phyloP scores from a whole-genome alignment of 2,113 vertebrate genomes.

The Poecile atricapillus region DNA sequence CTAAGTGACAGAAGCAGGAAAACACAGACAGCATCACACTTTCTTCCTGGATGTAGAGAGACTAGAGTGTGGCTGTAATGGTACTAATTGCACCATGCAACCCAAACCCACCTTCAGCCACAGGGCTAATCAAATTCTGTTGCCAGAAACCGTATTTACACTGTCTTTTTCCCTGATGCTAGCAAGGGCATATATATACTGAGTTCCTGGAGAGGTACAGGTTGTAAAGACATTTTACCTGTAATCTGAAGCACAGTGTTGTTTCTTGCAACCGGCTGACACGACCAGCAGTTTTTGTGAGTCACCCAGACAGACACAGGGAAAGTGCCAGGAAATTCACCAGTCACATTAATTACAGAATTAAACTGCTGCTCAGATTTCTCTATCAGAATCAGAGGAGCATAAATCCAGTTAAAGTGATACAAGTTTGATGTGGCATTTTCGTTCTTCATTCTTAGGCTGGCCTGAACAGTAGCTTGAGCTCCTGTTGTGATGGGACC shows the following conservation, averaged over 20 bases:
- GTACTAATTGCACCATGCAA: not conserved
- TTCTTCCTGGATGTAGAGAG: not conserved
- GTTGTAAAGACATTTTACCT: constrained; percentile 45
- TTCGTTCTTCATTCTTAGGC: constrained; percentile 18
- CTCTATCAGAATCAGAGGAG: constrained; percentile 65
- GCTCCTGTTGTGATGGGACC: constrained; percentile 69
- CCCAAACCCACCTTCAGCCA: not conserved
- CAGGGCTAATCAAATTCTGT: not conserved
- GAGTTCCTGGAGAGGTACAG: not conserved
- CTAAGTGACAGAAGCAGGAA: not conserved
- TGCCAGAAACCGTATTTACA: not conserved
- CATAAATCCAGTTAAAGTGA: constrained; percentile 73
- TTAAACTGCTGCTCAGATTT: constrained; percentile 12
- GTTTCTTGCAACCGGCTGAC: constrained; percentile 56
- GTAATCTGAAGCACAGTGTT: constrained; percentile 57
- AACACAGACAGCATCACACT: not conserved
- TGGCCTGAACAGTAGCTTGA: constrained; percentile 58
- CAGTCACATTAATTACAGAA: constrained; percentile 18
- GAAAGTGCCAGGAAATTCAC: constrained; percentile 59
- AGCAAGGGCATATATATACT: not conserved
- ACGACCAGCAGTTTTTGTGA: constrained; percentile 51
- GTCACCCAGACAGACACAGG: constrained; percentile 73
- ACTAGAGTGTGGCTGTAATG: not conserved
- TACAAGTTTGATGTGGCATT: not conserved
- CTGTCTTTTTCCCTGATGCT: not conserved